Evolutionary conservation across 2,797 vertebrate species (phyloP).

Genomic region (Acanthurus leucopareius): DNA sequence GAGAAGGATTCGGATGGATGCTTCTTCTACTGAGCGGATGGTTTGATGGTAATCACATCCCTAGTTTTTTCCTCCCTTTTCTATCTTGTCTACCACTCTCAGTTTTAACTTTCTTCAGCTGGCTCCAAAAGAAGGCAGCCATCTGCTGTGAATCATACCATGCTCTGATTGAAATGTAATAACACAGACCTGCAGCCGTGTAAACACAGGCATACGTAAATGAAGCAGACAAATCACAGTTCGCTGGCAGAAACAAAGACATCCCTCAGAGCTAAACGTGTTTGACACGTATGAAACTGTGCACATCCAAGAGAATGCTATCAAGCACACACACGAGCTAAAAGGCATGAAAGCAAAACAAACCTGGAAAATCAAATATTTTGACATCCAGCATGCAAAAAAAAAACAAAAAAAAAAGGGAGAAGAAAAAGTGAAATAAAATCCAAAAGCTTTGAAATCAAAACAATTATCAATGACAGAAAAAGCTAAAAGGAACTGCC

Average conservation of each 20-base stretch:
- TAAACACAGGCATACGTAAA: conserved; percentile 69
- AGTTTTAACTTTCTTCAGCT: conserved; percentile 70
- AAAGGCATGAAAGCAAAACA: conserved; percentile 28
- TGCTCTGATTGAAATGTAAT: conserved; percentile 67
- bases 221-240: conserved; percentile 59
- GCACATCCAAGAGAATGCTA: conserved; percentile 25
- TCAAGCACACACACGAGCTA: conserved; percentile 8
- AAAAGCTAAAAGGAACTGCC: conserved; percentile 16
- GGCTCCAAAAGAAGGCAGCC: conserved; percentile 68
- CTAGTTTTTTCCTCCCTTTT: conserved; percentile 49
- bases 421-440: background rate
- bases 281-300: conserved; percentile 54
- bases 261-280: conserved; percentile 42
- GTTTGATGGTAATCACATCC: conserved; percentile 74
- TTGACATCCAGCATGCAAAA: conserved; percentile 13
- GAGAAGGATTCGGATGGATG: conserved; percentile 67
- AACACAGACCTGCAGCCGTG: conserved; percentile 61
- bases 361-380: conserved; percentile 36
- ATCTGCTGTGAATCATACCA: conserved; percentile 77
- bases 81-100: conserved; percentile 65
- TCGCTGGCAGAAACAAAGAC: conserved; percentile 61
- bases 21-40: conserved; percentile 63
- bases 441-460: conserved; percentile 10
- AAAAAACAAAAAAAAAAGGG: no score
- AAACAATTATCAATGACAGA: conserved; percentile 13